Percentiles rank a stretch among this genome's conserved stretches.
Conservation (phyloP, 2,888 invertebrate genomes). For the Tipula lateralis region DNA sequence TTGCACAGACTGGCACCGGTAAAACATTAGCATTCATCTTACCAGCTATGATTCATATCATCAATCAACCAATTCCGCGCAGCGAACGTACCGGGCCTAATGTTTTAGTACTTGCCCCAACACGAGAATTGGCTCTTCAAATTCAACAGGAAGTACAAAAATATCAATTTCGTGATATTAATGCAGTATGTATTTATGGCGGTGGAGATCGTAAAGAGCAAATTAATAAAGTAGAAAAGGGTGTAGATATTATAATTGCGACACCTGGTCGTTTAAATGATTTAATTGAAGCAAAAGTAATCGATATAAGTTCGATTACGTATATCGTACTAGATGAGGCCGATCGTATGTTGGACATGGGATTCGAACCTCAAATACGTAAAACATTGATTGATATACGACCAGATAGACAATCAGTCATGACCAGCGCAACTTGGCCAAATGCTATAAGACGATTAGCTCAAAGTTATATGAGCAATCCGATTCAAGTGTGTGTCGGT, state of each 20-base stretch:
- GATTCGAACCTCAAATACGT: conserved; percentile 83
- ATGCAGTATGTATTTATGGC: conserved; percentile 88
- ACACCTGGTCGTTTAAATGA: conserved; percentile 93
- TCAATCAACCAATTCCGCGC: conserved; percentile 72
- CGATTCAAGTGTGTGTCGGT: conserved; percentile 86
- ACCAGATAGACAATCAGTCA: conserved; percentile 88
- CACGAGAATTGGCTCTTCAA: conserved; percentile 87
- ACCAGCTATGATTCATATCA: conserved; percentile 90
- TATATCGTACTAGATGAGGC: conserved; percentile 92
- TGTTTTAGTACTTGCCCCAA: conserved; percentile 85
- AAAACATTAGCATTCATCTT: conserved; percentile 92
- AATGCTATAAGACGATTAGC: conserved; percentile 79
- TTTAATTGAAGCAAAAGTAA: conserved; percentile 64
- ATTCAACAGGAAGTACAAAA: conserved; percentile 88
- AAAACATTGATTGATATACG: conserved; percentile 74
- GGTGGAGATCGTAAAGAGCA: conserved; percentile 80
- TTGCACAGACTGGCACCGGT: conserved; percentile 92
- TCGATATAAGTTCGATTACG: conserved; percentile 75
- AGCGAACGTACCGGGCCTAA: conserved; percentile 74
- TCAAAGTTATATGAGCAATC: conserved; percentile 80
- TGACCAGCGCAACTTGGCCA: conserved; percentile 98
- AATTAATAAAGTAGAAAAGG: conserved; percentile 64
- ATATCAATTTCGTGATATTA: conserved; percentile 82
- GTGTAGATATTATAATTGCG: conserved; percentile 93
- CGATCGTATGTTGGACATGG: conserved; percentile 82